Conservation (phyloP, 2,888 invertebrate genomes). For the Cotesia congregata region DNA sequence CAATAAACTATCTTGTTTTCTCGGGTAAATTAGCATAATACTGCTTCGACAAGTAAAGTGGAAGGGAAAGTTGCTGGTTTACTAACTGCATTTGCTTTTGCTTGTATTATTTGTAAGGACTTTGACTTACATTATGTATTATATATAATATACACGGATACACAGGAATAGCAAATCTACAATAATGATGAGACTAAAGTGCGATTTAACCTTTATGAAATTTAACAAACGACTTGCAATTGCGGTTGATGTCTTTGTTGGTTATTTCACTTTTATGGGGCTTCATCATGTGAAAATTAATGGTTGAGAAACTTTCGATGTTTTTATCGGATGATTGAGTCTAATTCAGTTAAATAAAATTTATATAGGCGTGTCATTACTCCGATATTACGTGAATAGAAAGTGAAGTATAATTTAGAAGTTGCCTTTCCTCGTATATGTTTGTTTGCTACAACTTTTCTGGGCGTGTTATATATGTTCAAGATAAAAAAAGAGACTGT, state of each 20-base stretch:
- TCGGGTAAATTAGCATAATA: constrained; percentile 30
- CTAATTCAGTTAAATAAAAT: neutral
- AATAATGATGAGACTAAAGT: neutral
- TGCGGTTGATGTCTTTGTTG: neutral
- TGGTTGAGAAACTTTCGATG: too few species aligned
- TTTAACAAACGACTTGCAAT: neutral
- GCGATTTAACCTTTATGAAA: neutral
- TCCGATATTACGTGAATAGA: constrained; percentile 55
- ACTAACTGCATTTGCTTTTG: constrained; percentile 13
- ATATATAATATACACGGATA: neutral
- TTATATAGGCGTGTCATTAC: constrained; percentile 37
- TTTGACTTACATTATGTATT: too few species aligned
- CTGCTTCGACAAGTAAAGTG: constrained; percentile 34
- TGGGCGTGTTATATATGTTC: neutral
- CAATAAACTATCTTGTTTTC: constrained; percentile 21
- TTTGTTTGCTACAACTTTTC: neutral
- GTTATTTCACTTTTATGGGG: constrained; percentile 6
- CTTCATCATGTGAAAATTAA: too few species aligned
- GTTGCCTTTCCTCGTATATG: constrained; percentile 32
- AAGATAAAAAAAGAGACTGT: neutral
- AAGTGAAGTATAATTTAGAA: constrained; percentile 55
- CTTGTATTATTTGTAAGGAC: neutral
- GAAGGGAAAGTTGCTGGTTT: constrained; percentile 42
- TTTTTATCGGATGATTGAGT: too few species aligned
- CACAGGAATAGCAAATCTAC: neutral